Conservation (phyloP, 2,888 invertebrate genomes). For the Hirtodrosophila cameraria region DNA sequence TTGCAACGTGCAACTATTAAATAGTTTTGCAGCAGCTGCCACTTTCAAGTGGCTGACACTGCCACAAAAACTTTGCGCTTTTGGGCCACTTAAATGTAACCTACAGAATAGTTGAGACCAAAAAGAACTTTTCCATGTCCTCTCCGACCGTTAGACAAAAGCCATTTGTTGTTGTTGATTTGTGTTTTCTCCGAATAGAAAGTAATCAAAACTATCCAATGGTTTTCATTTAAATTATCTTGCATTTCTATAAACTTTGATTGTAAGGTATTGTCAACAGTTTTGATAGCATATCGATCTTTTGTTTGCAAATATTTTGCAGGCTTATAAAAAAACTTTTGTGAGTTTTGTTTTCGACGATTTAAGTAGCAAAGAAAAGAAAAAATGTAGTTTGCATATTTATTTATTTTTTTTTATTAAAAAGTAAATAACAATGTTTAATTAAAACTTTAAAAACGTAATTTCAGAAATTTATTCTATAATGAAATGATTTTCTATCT, state of each 20-base stretch:
- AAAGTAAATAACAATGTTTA: no score
- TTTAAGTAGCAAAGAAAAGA: no score
- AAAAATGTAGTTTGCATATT: no score
- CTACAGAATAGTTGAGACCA: slow-evolving; percentile 20
- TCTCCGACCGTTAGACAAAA: slow-evolving; percentile 19
- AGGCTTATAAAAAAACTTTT: no score
- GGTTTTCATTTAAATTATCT: slow-evolving; percentile 7
- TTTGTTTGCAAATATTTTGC: background rate
- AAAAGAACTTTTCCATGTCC: slow-evolving; percentile 28
- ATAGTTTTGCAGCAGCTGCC: slow-evolving; percentile 69
- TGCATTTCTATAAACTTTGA: background rate
- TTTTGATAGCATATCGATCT: background rate
- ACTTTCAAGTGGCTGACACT: slow-evolving; percentile 54
- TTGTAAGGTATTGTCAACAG: no score
- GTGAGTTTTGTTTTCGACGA: no score
- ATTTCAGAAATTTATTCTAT: no score
- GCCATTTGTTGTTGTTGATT: slow-evolving; percentile 17
- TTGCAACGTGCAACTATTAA: slow-evolving; percentile 74
- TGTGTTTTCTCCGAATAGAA: slow-evolving; percentile 10
- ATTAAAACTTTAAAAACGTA: no score
- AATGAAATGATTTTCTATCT: no score
- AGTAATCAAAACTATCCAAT: slow-evolving; percentile 17
- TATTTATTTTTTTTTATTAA: no score
- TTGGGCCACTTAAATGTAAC: slow-evolving; percentile 62
- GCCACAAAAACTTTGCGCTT: slow-evolving; percentile 53